Evolutionary conservation across 2,113 vertebrate species (phyloP).

Genomic region (Vanacampus margaritifer): DNA sequence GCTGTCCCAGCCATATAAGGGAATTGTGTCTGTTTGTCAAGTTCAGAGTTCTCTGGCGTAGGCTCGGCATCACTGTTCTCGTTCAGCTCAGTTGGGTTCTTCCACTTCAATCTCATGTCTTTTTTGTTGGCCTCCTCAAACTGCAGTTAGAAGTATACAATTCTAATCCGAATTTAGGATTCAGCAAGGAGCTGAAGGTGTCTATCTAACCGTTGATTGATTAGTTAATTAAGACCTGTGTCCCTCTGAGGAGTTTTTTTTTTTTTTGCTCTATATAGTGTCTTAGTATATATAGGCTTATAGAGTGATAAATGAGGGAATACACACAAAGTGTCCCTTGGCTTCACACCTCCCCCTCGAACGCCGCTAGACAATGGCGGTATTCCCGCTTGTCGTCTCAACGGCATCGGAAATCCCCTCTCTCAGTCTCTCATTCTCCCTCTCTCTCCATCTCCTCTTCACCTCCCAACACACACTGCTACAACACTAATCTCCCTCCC

Average conservation of each 20-base stretch:
- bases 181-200: slow-evolving; percentile 1
- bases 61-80: no score
- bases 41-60: no score
- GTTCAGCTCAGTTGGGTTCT: no score
- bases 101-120: no score
- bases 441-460: slow-evolving; percentile 39
- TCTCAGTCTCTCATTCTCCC: slow-evolving; percentile 29
- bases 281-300: slow-evolving; percentile 1
- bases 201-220: neutral
- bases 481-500: slow-evolving; percentile 68
- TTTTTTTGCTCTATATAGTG: neutral
- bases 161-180: neutral
- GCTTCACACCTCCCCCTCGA: slow-evolving; percentile 26
- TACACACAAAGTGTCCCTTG: slow-evolving; percentile 16
- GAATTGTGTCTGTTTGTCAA: no score
- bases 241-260: neutral
- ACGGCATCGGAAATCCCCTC: slow-evolving; percentile 59
- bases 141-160: neutral
- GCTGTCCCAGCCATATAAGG: no score
- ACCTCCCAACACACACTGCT: slow-evolving; percentile 47
- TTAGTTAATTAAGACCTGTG: neutral
- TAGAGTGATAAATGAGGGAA: slow-evolving; percentile 15
- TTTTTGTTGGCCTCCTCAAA: neutral
- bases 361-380: slow-evolving; percentile 49
- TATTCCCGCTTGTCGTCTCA: slow-evolving; percentile 59